Conservation (phyloP, 2,888 invertebrate species). For the Xestobium rufovillosum region DNA sequence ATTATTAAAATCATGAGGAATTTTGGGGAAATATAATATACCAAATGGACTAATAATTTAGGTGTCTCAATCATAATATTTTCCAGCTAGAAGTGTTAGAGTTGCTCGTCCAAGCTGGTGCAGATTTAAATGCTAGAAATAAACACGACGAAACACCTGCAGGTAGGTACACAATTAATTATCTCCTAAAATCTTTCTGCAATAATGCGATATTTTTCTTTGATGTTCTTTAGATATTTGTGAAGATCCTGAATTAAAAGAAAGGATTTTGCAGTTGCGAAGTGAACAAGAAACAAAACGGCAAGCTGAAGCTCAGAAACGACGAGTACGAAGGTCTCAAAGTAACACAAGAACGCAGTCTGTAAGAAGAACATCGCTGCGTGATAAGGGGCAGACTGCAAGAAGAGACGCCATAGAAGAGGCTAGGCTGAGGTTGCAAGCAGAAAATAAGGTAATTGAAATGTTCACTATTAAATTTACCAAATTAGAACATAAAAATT, state of each 20-base stretch:
- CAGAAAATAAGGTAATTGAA: conserved; percentile 33
- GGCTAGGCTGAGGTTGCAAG: conserved; percentile 63
- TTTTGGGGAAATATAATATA: too few species aligned
- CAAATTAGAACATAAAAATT: too few species aligned
- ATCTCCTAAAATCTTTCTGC: too few species aligned
- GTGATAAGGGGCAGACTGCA: conserved; percentile 88
- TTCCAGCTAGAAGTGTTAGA: conserved; percentile 90
- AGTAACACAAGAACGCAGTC: conserved; percentile 83
- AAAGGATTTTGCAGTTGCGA: conserved; percentile 78
- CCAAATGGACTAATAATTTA: too few species aligned
- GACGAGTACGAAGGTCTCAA: conserved; percentile 64
- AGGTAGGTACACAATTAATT: conserved; percentile 51
- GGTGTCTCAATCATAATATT: conserved; percentile 6
- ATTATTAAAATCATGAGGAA: too few species aligned
- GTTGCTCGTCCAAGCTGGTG: conserved; percentile 90
- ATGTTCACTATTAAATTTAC: too few species aligned
- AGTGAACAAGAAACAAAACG: conserved; percentile 79
- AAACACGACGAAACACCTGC: conserved; percentile 96
- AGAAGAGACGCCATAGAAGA: conserved; percentile 93
- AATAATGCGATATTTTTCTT: not conserved
- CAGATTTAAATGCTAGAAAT: conserved; percentile 93
- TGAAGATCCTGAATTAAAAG: conserved; percentile 90
- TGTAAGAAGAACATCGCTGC: conserved; percentile 83
- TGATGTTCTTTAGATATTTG: conserved; percentile 68
- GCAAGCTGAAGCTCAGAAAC: conserved; percentile 52